phyloP scores from a whole-genome alignment of 2,797 vertebrate genomes.

The Balearica regulorum region DNA sequence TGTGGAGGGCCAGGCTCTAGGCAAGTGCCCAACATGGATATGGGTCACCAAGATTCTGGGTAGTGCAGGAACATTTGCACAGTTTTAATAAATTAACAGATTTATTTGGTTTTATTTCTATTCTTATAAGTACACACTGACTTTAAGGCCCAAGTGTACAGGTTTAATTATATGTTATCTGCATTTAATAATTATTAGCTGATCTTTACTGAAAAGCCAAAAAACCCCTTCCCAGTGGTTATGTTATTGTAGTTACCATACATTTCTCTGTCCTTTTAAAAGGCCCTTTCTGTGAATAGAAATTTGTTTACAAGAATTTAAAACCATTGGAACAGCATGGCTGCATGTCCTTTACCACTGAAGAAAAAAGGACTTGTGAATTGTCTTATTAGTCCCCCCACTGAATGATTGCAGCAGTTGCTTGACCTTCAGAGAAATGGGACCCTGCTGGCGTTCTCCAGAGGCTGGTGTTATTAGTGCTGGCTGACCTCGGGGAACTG shows the following conservation, averaged over 20 bases:
- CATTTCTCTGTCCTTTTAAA: background rate
- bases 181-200: background rate
- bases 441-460: background rate
- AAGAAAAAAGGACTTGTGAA: background rate
- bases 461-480: constrained; percentile 41
- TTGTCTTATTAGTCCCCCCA: constrained; percentile 37
- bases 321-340: background rate
- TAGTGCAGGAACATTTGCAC: background rate
- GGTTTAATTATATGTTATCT: background rate
- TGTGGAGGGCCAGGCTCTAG: background rate
- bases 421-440: constrained; percentile 33
- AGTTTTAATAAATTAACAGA: background rate
- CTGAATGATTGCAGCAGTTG: constrained; percentile 34
- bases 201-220: background rate
- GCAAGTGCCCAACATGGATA: no score
- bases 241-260: background rate
- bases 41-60: background rate
- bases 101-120: background rate
- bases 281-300: background rate
- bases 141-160: background rate
- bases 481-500: background rate
- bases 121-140: background rate
- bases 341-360: background rate
- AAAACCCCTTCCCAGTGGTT: background rate
- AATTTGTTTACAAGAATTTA: background rate